Conservation (phyloP, 2,113 vertebrate genomes). For the Tragelaphus strepsiceros region DNA sequence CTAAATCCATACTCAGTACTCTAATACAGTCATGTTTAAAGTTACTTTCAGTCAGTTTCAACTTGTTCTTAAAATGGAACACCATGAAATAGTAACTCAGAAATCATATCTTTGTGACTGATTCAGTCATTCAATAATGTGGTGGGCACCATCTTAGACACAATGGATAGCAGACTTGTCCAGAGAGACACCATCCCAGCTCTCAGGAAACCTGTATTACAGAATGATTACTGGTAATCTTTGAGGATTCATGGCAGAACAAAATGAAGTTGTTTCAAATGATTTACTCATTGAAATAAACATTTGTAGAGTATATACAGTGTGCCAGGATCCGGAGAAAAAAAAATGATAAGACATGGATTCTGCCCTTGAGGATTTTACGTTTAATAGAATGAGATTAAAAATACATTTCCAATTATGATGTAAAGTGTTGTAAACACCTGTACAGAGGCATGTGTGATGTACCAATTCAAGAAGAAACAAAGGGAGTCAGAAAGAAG, state of each 20-base stretch:
- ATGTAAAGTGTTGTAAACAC: background rate
- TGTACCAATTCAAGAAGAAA: background rate
- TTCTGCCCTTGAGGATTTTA: background rate
- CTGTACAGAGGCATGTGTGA: background rate
- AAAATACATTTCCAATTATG: background rate
- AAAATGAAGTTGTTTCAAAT: background rate
- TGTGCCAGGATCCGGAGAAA: background rate
- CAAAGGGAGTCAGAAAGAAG: background rate
- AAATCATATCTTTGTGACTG: background rate
- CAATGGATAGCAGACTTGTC: background rate
- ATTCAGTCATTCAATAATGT: background rate
- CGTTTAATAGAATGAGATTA: background rate
- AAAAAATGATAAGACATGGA: background rate
- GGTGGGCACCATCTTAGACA: background rate
- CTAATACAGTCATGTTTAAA: background rate
- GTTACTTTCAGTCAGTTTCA: background rate
- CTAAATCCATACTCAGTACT: background rate
- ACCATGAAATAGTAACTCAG: background rate
- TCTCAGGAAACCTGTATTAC: background rate
- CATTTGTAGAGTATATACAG: background rate
- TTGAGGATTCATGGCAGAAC: background rate
- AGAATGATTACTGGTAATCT: background rate
- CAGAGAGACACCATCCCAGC: background rate
- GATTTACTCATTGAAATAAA: background rate
- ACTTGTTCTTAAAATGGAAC: conserved; percentile 8